Evolutionary conservation across 1,140 invertebrate genomes (phyloP), one percentile per base, ranked within the genome.

Genomic region (Helicoverpa zea): DNA sequence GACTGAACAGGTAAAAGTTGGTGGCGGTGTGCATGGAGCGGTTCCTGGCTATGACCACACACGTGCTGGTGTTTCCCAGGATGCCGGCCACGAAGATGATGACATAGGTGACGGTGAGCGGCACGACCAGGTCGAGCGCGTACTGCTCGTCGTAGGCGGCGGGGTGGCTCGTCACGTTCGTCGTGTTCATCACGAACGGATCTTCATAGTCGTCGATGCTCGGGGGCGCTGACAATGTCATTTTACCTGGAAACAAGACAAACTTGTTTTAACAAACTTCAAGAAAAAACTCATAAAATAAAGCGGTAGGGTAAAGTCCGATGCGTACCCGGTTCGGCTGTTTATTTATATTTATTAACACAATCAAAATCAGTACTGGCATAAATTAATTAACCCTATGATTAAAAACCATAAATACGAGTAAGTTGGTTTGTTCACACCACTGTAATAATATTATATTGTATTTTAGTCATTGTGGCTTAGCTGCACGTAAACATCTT

Each of bases 1-100:
- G 94, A 90, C 97, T 98, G 91, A 99, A 98, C 4, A 98, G 94
- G 87, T 98, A 98, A 87, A 97, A 98, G 92, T 98, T 98, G 4
- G 97, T 98, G 2, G 97, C 97, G 1, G 97, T 98, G 89, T 97
- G 97, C 97, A 98, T 97, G n/a, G 96, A 97, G 61, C 97, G 96
- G 88, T 98, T 98, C 12, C 96, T 94, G 0, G 97, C 96, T 23
- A 99, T 98, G 9, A 99, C 98, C 52, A 98, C 95, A 89, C 98
- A 98, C 9, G 98, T 98, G 85, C 97, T 97, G 7, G 98, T 94
- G 89, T 99, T 99, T 10, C 98, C 98, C 58, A 98, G 88, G 1
- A 98, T 95, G n/a, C 98, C 98, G 1, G 97, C 96, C 0, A 98
- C 83, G 83, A 98, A 97, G 79, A 98, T 98, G 7, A 98, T 83